These are phyloP conservation scores for Pachypsylla venusta DNA, from an alignment of 1,140 invertebrate species.

Conservation along the genomic window DNA sequence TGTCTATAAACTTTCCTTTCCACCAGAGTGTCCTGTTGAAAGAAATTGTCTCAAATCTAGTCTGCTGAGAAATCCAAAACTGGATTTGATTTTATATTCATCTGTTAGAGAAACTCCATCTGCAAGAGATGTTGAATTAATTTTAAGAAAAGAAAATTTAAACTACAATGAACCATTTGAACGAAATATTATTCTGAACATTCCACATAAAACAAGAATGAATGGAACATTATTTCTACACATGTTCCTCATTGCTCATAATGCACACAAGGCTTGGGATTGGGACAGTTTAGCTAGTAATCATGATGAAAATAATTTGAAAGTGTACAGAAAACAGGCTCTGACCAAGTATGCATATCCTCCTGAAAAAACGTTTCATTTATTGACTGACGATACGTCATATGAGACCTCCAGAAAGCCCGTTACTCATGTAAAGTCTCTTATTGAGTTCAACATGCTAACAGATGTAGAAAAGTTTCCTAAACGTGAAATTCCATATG, in stretches of 20 bases:
- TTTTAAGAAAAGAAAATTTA: background rate
- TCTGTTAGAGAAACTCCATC: background rate
- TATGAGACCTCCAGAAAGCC: constrained; percentile 5
- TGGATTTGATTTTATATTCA: background rate
- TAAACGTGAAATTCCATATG: constrained; percentile 8
- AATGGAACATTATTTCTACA: constrained; percentile 13
- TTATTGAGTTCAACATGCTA: constrained; percentile 12
- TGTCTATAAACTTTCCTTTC: background rate
- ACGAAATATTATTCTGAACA: constrained; percentile 8
- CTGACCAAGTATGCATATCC: constrained; percentile 10
- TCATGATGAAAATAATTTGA: background rate
- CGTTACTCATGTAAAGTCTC: constrained; percentile 13
- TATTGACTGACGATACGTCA: constrained; percentile 4
- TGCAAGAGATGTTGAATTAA: background rate
- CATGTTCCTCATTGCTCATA: constrained; percentile 10
- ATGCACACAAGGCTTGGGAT: background rate
- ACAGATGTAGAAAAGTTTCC: constrained; percentile 7
- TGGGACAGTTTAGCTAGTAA: constrained; percentile 1
- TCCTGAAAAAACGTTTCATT: constrained; percentile 5
- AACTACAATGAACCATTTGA: background rate
- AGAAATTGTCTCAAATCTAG: background rate
- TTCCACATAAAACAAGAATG: constrained; percentile 11
- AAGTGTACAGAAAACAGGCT: constrained; percentile 7
- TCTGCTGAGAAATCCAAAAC: constrained; percentile 2
- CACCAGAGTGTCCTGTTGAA: background rate